Evolutionary conservation across 2,113 vertebrate genomes (phyloP).

Genomic region (Oplegnathus fasciatus): DNA sequence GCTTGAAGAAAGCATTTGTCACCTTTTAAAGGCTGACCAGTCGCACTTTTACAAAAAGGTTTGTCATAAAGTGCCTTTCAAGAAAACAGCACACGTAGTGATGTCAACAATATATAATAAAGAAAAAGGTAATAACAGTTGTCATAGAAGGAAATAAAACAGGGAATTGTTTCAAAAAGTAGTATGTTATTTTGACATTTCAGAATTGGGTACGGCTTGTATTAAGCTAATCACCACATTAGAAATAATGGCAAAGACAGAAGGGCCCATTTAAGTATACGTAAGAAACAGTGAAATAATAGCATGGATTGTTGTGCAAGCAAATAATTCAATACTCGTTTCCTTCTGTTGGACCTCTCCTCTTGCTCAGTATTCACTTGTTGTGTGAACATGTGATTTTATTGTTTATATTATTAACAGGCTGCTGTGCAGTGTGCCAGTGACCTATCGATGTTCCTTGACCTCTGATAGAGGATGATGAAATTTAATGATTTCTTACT

Average conservation of each 20-base stretch:
- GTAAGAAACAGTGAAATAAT: neutral
- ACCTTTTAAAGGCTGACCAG: neutral
- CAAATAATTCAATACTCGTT: neutral
- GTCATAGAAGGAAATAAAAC: neutral
- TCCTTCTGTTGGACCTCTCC: neutral
- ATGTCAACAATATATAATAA: slow-evolving; percentile 32
- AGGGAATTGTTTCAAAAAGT: no score
- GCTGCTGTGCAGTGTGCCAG: neutral
- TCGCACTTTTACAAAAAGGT: neutral
- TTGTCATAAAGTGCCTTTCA: neutral
- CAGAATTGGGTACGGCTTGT: neutral
- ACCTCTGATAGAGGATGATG: neutral
- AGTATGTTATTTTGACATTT: slow-evolving; percentile 24
- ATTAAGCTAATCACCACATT: neutral
- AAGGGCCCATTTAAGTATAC: neutral
- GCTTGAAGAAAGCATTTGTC: neutral
- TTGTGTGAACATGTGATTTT: neutral
- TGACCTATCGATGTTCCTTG: neutral
- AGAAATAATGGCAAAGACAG: neutral
- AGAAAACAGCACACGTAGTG: neutral
- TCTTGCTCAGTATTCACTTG: neutral
- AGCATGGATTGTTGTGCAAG: neutral
- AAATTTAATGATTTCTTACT: neutral
- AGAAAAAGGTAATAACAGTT: slow-evolving; percentile 14
- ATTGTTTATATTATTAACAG: neutral